Conservation (phyloP, 2,888 invertebrate species). For the Acleris emargana region DNA sequence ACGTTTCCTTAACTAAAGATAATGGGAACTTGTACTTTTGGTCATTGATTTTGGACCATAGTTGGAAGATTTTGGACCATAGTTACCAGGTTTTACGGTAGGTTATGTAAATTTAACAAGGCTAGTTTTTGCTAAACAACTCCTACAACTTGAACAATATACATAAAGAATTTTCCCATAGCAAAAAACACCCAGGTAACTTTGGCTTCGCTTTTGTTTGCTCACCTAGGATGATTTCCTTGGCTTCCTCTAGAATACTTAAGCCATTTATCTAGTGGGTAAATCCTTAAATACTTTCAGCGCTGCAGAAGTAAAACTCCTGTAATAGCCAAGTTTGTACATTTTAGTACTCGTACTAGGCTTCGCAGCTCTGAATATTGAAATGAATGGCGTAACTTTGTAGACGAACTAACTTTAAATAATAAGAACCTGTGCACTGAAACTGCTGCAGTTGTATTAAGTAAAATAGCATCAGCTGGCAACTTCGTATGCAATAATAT, state of each 20-base stretch:
- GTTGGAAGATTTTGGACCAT: no score
- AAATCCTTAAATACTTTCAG: constrained; percentile 45
- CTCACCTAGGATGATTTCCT: constrained; percentile 13
- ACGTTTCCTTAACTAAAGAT: no score
- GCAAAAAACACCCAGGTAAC: background rate
- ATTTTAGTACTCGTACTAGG: constrained; percentile 54
- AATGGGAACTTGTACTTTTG: no score
- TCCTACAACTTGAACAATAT: no score
- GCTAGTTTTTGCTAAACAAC: no score
- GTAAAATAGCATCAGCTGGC: constrained; percentile 56
- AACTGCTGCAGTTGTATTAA: constrained; percentile 65
- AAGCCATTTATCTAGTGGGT: constrained; percentile 34
- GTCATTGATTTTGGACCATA: no score
- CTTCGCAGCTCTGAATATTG: constrained; percentile 65
- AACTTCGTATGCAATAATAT: constrained; percentile 48
- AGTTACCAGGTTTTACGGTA: no score
- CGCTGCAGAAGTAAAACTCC: constrained; percentile 49
- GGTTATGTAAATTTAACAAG: no score
- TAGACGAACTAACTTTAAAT: constrained; percentile 65
- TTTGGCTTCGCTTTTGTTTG: constrained; percentile 24
- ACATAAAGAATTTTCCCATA: no score
- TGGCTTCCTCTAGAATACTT: constrained; percentile 18
- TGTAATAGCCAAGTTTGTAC: constrained; percentile 54
- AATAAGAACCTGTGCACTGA: constrained; percentile 60
- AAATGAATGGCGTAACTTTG: constrained; percentile 69